phyloP scores from a whole-genome alignment of 2,797 vertebrate species.

The Propithecus perrieri region DNA sequence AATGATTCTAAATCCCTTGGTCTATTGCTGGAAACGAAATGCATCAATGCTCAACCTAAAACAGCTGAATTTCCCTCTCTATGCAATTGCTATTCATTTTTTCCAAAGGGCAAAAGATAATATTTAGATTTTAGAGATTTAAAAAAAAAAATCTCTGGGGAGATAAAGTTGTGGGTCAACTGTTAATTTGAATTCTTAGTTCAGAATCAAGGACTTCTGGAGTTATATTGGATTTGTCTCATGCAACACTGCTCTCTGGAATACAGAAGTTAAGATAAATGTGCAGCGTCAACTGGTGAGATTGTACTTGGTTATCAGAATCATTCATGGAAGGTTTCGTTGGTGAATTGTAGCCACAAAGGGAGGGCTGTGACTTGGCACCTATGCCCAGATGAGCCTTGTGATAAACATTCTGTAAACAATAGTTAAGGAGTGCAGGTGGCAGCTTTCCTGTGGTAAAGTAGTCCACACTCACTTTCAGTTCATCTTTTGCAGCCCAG shows the following conservation, averaged over 20 bases:
- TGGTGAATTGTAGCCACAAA: not conserved
- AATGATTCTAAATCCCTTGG: not conserved
- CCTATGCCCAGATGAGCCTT: not conserved
- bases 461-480: not conserved
- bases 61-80: not conserved
- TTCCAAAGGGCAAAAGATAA: not conserved
- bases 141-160: not conserved
- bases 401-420: not conserved
- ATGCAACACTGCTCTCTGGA: not conserved
- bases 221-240: not conserved
- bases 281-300: not conserved
- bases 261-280: not conserved
- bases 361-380: not conserved
- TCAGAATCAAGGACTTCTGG: not conserved
- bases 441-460: not conserved
- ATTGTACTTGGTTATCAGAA: not conserved
- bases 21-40: not conserved
- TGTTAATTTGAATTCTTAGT: not conserved
- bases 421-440: not conserved
- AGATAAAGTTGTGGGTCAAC: not conserved
- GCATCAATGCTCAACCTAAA: not conserved
- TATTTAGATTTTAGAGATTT: not conserved
- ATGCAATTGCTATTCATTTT: not conserved
- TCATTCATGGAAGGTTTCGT: not conserved
- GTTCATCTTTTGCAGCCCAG: too few species aligned